phyloP scores from a whole-genome alignment of 2,888 invertebrate species.

The Noctua fimbriata region DNA sequence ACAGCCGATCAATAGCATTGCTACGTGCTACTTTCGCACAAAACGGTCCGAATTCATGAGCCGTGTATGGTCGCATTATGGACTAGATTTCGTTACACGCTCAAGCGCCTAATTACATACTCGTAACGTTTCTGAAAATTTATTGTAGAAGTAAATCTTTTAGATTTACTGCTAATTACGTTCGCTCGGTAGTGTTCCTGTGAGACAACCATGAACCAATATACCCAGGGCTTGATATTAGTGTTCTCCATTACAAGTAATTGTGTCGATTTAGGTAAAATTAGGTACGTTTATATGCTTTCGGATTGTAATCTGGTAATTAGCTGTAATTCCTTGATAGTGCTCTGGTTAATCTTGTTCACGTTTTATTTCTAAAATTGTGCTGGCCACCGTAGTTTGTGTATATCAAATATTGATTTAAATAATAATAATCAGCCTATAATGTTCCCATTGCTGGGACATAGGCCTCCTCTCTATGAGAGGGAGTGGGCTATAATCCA shows the following conservation, averaged over 20 bases:
- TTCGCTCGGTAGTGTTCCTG: conserved; percentile 51
- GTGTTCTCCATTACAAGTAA: conserved; percentile 44
- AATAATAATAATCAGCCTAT: too few species aligned
- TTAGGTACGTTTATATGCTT: conserved; percentile 25
- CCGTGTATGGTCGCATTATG: conserved; percentile 41
- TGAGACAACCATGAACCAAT: conserved; percentile 46
- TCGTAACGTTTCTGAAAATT: conserved; percentile 61
- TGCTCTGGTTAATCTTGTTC: background rate
- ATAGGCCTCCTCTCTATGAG: too few species aligned
- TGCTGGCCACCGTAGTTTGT: background rate
- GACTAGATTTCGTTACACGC: conserved; percentile 53
- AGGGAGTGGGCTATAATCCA: too few species aligned
- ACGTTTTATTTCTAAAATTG: background rate
- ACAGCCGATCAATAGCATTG: conserved; percentile 60
- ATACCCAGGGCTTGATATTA: conserved; percentile 42
- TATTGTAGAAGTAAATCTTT: conserved; percentile 67
- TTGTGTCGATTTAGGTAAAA: conserved; percentile 43
- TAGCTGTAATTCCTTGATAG: conserved; percentile 11
- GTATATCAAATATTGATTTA: background rate
- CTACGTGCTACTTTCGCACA: conserved; percentile 56
- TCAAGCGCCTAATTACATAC: conserved; percentile 60
- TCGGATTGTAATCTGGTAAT: conserved; percentile 19
- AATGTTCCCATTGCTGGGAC: too few species aligned
- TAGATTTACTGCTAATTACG: conserved; percentile 69
- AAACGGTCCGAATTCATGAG: conserved; percentile 43